Conservation (phyloP, 2,797 vertebrate species). For the Sebastes goodei region DNA sequence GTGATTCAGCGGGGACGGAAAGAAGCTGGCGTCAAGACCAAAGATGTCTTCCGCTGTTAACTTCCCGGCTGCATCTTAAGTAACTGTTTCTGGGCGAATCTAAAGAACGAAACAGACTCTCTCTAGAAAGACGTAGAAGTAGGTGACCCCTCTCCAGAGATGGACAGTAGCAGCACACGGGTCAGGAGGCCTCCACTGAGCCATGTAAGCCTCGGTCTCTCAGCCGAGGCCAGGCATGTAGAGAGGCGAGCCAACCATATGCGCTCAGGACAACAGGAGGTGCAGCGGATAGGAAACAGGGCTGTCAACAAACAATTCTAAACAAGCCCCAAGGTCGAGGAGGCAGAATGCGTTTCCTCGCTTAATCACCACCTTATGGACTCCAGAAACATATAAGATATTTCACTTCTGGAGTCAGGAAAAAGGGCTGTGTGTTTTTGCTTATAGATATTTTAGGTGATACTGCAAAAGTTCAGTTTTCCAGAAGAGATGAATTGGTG, state of each 20-base stretch:
- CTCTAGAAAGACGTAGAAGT: neutral
- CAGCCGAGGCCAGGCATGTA: slow-evolving; percentile 53
- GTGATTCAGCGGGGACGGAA: slow-evolving; percentile 31
- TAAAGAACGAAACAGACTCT: too few species aligned
- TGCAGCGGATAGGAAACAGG: slow-evolving; percentile 66
- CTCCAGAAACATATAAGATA: slow-evolving; percentile 27
- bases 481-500: slow-evolving; percentile 61
- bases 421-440: neutral
- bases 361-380: slow-evolving; percentile 70
- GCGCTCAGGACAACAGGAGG: slow-evolving; percentile 69
- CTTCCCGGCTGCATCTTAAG: neutral
- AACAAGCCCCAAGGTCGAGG: slow-evolving; percentile 60
- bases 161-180: slow-evolving; percentile 66
- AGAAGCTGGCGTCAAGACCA: slow-evolving; percentile 42
- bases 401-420: neutral
- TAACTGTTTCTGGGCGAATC: neutral
- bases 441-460: slow-evolving; percentile 32
- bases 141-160: slow-evolving; percentile 35
- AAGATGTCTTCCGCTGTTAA: slow-evolving; percentile 30
- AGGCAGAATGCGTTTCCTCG: slow-evolving; percentile 43
- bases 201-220: slow-evolving; percentile 61
- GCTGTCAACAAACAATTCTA: slow-evolving; percentile 76
- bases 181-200: slow-evolving; percentile 62
- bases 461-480: slow-evolving; percentile 28
- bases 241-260: slow-evolving; percentile 63